phyloP scores from a whole-genome alignment of 2,113 vertebrate species.

The Turdus rufiventris region DNA sequence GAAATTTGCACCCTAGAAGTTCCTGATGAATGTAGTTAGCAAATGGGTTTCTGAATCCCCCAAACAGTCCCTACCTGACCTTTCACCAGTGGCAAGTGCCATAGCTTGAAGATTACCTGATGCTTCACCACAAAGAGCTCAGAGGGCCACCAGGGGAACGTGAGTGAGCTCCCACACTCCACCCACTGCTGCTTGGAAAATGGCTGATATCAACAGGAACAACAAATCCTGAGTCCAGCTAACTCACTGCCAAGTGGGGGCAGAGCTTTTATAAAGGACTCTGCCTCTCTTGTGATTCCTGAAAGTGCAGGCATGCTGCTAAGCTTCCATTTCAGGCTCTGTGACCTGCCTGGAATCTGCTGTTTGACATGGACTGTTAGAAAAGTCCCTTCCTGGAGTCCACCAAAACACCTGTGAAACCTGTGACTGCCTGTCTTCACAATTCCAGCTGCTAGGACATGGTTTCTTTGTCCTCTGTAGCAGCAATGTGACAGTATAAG shows the following conservation, averaged over 20 bases:
- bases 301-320: not conserved
- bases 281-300: not conserved
- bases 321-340: not conserved
- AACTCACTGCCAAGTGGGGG: not conserved
- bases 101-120: not conserved
- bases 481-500: not conserved
- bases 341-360: not conserved
- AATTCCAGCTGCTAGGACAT: not conserved
- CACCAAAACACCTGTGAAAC: not conserved
- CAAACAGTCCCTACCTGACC: not conserved
- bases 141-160: not conserved
- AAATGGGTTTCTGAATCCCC: not conserved
- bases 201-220: accelerated
- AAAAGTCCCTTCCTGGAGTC: not conserved
- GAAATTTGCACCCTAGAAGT: not conserved
- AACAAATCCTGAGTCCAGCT: not conserved
- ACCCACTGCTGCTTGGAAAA: not conserved
- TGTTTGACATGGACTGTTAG: not conserved
- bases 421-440: not conserved
- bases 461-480: not conserved
- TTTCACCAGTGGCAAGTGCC: not conserved
- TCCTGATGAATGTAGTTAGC: not conserved
- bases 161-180: not conserved
- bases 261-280: not conserved
- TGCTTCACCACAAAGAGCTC: not conserved